Evolutionary conservation across 2,113 vertebrate species (phyloP).

Genomic region (Zapus hudsonius): DNA sequence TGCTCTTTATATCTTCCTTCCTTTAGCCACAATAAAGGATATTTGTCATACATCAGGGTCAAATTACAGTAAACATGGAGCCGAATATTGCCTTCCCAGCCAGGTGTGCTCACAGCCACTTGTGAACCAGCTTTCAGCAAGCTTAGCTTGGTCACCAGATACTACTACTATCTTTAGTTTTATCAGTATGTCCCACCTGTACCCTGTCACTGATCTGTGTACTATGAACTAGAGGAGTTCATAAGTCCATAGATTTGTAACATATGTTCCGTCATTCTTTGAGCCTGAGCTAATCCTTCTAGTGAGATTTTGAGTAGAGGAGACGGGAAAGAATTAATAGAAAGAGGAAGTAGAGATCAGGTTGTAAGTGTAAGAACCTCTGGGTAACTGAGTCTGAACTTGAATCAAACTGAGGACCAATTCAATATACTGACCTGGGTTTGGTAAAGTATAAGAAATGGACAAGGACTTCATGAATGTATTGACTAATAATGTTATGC

Average conservation of each 20-base stretch:
- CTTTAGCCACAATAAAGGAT: background rate
- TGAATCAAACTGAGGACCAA: background rate
- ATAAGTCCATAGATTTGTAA: background rate
- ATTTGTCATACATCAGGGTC: background rate
- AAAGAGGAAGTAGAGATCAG: background rate
- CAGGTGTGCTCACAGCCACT: background rate
- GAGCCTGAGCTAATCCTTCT: background rate
- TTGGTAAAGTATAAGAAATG: background rate
- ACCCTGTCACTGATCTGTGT: background rate
- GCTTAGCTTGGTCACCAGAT: background rate
- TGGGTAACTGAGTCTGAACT: background rate
- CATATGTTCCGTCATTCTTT: background rate
- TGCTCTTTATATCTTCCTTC: background rate
- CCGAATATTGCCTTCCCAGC: background rate
- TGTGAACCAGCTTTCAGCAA: fast-evolving
- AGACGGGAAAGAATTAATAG: background rate
- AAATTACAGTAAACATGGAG: background rate
- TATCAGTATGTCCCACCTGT: background rate
- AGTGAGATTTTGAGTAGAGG: background rate
- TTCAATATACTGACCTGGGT: background rate
- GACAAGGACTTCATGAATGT: background rate
- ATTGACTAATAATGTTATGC: background rate
- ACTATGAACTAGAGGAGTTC: background rate
- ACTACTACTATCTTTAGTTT: background rate
- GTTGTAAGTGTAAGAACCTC: background rate